These are phyloP conservation scores for Yponomeuta cagnagella DNA, from an alignment of 2,888 invertebrate genomes.

Conservation along the genomic window DNA sequence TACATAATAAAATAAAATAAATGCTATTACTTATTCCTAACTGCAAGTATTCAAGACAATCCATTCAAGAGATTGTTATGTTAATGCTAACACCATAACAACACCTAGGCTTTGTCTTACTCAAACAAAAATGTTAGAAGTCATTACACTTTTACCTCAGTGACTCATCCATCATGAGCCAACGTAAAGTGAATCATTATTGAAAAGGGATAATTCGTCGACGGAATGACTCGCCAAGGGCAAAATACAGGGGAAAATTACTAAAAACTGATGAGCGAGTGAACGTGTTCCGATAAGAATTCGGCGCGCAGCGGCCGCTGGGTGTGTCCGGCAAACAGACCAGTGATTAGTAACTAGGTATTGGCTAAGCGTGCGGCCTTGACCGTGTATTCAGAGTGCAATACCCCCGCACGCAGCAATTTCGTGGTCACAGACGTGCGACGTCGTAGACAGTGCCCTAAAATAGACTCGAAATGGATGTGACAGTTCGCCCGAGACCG, in stretches of 20 bases:
- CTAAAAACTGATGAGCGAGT: not conserved
- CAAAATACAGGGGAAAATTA: not conserved
- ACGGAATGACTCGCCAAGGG: not conserved
- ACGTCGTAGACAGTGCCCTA: conserved; percentile 19
- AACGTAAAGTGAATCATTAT: not conserved
- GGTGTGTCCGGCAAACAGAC: conserved; percentile 6
- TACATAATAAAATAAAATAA: too few relatives aligned
- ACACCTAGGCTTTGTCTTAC: not conserved
- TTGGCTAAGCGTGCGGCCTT: conserved; percentile 39
- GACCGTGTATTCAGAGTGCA: conserved; percentile 46
- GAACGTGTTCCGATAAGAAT: conserved; percentile 11
- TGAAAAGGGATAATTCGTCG: not conserved
- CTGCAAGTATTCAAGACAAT: too few relatives aligned
- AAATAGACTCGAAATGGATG: conserved; percentile 41
- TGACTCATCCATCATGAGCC: not conserved
- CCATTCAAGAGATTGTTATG: not conserved
- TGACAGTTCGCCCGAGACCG: conserved; percentile 45
- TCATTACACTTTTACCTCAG: not conserved
- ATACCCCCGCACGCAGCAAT: conserved; percentile 31
- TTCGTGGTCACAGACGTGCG: conserved; percentile 8
- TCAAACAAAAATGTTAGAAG: not conserved
- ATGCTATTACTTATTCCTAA: too few relatives aligned
- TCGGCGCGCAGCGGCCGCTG: not conserved
- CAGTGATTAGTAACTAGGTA: not conserved
- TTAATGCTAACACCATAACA: too few relatives aligned